phyloP scores from a whole-genome alignment of 2,113 vertebrate species.

The Erythrolamprus reginae region DNA sequence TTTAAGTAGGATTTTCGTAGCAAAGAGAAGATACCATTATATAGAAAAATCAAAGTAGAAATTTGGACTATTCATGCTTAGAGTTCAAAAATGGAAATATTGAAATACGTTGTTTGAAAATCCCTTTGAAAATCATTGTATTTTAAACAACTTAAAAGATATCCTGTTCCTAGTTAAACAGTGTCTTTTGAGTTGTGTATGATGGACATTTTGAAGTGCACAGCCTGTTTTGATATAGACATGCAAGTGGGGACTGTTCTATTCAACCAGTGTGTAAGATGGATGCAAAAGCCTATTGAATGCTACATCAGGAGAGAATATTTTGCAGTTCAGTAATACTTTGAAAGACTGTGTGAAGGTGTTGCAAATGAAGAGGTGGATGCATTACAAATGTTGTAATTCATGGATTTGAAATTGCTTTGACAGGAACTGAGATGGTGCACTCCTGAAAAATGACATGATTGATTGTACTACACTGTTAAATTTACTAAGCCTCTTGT shows the following conservation, averaged over 20 bases:
- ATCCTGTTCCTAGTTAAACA: slow-evolving; percentile 39
- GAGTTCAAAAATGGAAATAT: slow-evolving; percentile 40
- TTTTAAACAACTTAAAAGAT: slow-evolving; percentile 55
- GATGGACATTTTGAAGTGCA: slow-evolving; percentile 64
- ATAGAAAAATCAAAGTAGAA: slow-evolving; percentile 48
- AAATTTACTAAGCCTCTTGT: slow-evolving; percentile 74
- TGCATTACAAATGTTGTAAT: slow-evolving; percentile 66
- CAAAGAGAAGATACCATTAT: slow-evolving; percentile 50
- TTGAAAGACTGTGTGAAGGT: slow-evolving; percentile 67
- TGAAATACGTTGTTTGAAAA: slow-evolving; percentile 57
- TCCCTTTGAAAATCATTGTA: slow-evolving; percentile 68
- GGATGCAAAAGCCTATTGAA: slow-evolving; percentile 63
- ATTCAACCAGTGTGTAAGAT: slow-evolving; percentile 64
- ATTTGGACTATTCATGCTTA: slow-evolving; percentile 49
- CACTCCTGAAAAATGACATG: slow-evolving; percentile 67
- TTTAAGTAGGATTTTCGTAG: slow-evolving; percentile 50
- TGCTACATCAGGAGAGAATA: slow-evolving; percentile 57
- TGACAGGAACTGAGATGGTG: slow-evolving; percentile 67
- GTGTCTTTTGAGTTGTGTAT: slow-evolving; percentile 70
- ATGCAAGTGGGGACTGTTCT: slow-evolving; percentile 71
- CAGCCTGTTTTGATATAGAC: slow-evolving; percentile 62
- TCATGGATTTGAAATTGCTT: slow-evolving; percentile 63
- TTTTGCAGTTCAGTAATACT: slow-evolving; percentile 54
- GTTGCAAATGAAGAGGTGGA: slow-evolving; percentile 68
- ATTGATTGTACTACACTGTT: slow-evolving; percentile 82